Conservation (phyloP, 2,113 vertebrate genomes). For the Pithys albifrons region DNA sequence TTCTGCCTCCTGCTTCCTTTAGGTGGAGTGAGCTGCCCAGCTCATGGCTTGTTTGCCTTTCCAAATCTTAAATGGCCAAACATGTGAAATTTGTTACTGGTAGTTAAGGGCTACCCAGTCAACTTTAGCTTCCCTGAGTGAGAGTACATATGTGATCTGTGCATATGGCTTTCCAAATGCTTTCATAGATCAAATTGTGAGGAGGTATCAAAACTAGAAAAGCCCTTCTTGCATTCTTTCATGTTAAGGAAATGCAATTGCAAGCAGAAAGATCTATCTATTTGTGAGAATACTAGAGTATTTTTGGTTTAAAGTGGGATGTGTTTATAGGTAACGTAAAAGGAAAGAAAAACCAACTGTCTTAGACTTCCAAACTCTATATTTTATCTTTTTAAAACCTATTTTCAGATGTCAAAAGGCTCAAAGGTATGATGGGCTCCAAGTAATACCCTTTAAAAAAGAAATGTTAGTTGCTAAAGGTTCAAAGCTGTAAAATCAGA, state of each 20-base stretch:
- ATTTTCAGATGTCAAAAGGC: background rate
- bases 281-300: background rate
- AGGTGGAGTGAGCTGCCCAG: constrained; percentile 22
- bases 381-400: background rate
- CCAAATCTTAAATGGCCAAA: background rate
- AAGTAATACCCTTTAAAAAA: background rate
- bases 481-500: background rate
- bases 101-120: background rate
- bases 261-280: background rate
- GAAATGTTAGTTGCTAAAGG: background rate
- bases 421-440: background rate
- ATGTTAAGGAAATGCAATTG: background rate
- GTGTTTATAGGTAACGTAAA: background rate
- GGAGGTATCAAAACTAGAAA: background rate
- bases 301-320: background rate
- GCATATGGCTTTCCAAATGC: background rate
- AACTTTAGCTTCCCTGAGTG: background rate
- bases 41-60: background rate
- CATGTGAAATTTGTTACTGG: background rate
- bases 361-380: background rate
- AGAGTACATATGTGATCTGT: background rate
- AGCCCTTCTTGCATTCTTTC: background rate
- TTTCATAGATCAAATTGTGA: background rate
- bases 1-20: constrained; percentile 40
- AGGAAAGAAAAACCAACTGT: background rate